Evolutionary conservation across 1,140 invertebrate genomes (phyloP), one percentile per base, ranked within the genome.

Genomic region (Drosophila saltans): DNA sequence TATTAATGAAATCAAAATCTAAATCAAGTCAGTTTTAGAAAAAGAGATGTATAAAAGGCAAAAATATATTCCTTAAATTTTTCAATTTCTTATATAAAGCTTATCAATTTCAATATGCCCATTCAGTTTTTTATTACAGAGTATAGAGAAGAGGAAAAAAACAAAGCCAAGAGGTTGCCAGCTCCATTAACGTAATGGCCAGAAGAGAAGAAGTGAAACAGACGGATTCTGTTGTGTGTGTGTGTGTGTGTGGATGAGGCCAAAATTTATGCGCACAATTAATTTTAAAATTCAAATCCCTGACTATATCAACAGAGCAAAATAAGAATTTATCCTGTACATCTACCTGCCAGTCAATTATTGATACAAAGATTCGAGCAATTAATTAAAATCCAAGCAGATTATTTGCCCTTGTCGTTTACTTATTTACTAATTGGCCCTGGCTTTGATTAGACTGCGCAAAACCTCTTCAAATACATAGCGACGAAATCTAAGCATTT

Each of bases 241-340:
- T 56, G 64, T 58, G 39, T 69, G 33, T 56, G 28, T 16, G 28
- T 4, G 71, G 63, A 55, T 68, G 30, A 24, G 57, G 57, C 66
- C 6, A 2, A 72, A 89, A 88, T 89, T 89, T 83, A 88, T 88
- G 80, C 80, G 84, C 80, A 80, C 83, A 88, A 88, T 89, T 88
- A 88, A 89, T 88, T 88, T 78, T 80, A 83, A 88, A 88, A 89
- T 89, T 74, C 84, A 69, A 88, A 88, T 83, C 84, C 77, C 80
- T 68, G 76, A 52, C 68, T 69, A 67, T 64, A 84, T 76, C 76
- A 60, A 69, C 72, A 10, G 52, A 39, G 45, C 48, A 66, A 36
- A 66, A 79, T 63, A 43, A 41, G 10, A 33, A 58, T 75, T 71
- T 69, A 66, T 69, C 76, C 63, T 79, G 39, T 72, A 63, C 21